Evolutionary conservation across 1,140 invertebrate species (phyloP).

Genomic region (Bombus picipes): DNA sequence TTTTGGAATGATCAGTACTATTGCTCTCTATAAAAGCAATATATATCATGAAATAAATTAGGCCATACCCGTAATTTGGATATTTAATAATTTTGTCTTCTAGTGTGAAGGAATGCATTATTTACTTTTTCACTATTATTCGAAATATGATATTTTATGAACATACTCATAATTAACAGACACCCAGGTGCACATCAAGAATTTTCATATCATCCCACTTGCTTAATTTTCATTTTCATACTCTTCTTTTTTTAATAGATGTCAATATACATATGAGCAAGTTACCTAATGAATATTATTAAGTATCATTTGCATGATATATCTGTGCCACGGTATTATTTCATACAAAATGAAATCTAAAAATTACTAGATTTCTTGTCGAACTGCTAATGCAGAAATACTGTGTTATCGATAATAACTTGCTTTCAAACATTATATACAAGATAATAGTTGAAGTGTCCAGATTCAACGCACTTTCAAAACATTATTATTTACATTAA

Average conservation of each 20-base stretch:
- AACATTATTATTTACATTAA: conserved; percentile 59
- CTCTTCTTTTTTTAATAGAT: neutral
- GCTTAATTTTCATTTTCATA: conserved; percentile 32
- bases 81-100: conserved; percentile 53
- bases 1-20: conserved; percentile 63
- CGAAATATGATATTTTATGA: conserved; percentile 62
- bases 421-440: conserved; percentile 43
- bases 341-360: conserved; percentile 1
- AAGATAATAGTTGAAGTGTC: conserved; percentile 15
- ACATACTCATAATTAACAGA: conserved; percentile 75
- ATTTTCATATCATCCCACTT: conserved; percentile 31
- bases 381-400: conserved; percentile 25
- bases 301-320: conserved; percentile 52
- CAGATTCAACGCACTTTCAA: conserved; percentile 25
- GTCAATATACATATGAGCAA: conserved; percentile 43
- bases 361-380: conserved; percentile 6
- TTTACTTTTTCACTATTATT: conserved; percentile 47
- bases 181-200: conserved; percentile 55
- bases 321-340: conserved; percentile 19
- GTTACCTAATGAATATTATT: conserved; percentile 41
- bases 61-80: conserved; percentile 53
- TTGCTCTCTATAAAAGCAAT: conserved; percentile 53
- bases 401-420: conserved; percentile 43
- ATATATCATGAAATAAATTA: conserved; percentile 53
- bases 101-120: conserved; percentile 56